phyloP scores from a whole-genome alignment of 2,888 invertebrate species.

The Eurytoma californica region DNA sequence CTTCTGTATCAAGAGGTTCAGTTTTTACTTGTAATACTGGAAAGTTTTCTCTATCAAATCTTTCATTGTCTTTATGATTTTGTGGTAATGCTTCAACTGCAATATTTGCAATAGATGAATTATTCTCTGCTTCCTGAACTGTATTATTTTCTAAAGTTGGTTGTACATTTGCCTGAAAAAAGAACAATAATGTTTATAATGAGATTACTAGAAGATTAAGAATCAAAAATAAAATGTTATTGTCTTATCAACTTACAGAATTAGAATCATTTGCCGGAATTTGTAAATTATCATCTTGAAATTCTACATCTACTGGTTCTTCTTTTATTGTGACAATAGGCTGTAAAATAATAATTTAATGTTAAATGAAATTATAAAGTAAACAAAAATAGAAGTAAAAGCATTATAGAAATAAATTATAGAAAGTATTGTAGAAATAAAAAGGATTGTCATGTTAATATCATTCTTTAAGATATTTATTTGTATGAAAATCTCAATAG shows the following conservation, averaged over 20 bases:
- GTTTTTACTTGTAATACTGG: constrained; percentile 68
- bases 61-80: constrained; percentile 24
- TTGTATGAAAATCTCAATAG: too few relatives aligned
- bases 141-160: constrained; percentile 11
- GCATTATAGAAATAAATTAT: too few relatives aligned
- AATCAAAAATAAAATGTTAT: neutral
- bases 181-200: neutral
- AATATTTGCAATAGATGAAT: neutral
- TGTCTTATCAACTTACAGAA: constrained; percentile 28
- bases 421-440: too few relatives aligned
- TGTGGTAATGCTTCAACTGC: neutral
- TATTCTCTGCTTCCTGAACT: constrained; percentile 5
- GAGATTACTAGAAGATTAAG: neutral
- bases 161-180: constrained; percentile 31
- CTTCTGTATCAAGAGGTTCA: constrained; percentile 72
- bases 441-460: too few relatives aligned
- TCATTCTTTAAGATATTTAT: too few relatives aligned
- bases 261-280: constrained; percentile 55
- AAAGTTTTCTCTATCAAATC: constrained; percentile 15
- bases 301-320: constrained; percentile 77
- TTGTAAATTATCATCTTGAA: constrained; percentile 59
- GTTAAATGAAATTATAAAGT: neutral
- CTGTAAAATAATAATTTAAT: constrained; percentile 34
- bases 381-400: too few relatives aligned
- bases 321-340: constrained; percentile 74